Base-by-base conservation (phyloP, 1,140 invertebrate species). In the Lineus longissimus region DNA sequence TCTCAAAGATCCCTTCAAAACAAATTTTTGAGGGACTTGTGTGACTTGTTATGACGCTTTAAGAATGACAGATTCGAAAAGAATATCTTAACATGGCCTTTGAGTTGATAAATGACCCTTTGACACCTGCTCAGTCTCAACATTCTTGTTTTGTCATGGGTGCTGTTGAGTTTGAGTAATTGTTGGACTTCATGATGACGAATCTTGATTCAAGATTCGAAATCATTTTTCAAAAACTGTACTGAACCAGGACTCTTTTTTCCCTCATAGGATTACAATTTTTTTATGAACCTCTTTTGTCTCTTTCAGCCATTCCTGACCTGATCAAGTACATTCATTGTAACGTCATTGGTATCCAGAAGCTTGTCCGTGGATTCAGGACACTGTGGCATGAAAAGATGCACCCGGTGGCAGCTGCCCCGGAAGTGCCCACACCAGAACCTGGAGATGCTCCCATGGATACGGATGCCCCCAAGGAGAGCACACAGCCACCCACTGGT, bases 281-380 rank as follows among this genome's bases (percentile, higher is more conserved):
- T 33, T 43, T 55, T 59, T 17, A 17, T 61, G 27, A 11, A 51
- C 30, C 29, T 27, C 23, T 27, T 51, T 61, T 69, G 31, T 65
- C 54, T 31, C 54, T 77, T 75, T 29, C 71, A 82, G 83, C 85
- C 23, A 80, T 91, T 61, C 86, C 87, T 9, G 83, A 88, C 66
- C 77, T 92, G 54, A 86, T 91, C 51, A 83, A 85, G 22, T 73
- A 91, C 0, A 67, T 91, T 0, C 89, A 92, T 73, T 88, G 88
- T 0, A 91, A 89, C 72, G 74, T 74, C 0, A 82, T 86, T 66
- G 84, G 85, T 0, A 85, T 85, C 31, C 77, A 73, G 4, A 86
- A 86, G 63, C 76, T 91, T 1, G 77, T 86, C 0, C 85, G 86
- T 66, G 89, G 91, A 72, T 91, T 90, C 71, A 70, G 86, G 11